These are phyloP conservation scores for Meloidogyne hapla DNA, from an alignment of 1,140 invertebrate genomes.

Conservation along the genomic window DNA sequence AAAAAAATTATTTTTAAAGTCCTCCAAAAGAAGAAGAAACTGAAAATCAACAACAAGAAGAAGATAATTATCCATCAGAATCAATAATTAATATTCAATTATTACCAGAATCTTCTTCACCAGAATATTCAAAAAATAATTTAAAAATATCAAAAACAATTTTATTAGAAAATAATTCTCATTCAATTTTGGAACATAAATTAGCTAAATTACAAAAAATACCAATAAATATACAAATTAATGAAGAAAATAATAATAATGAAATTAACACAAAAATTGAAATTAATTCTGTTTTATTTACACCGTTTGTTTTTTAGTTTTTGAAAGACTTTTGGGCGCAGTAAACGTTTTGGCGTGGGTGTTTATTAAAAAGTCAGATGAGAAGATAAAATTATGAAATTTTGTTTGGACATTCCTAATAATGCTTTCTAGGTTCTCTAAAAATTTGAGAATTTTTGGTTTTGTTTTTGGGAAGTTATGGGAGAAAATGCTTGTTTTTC, in stretches of 20 bases:
- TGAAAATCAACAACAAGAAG: background rate
- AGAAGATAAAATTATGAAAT: too few relatives aligned
- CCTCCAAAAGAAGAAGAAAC: background rate
- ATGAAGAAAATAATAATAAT: background rate
- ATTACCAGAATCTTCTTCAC: background rate
- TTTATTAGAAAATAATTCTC: constrained; percentile 11
- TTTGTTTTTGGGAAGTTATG: too few relatives aligned
- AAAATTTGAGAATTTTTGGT: too few relatives aligned
- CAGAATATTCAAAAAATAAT: background rate
- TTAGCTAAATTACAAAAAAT: constrained; percentile 14
- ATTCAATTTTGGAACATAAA: constrained; percentile 20
- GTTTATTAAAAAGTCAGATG: too few relatives aligned
- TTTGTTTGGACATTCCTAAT: too few relatives aligned
- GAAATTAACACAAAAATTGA: background rate
- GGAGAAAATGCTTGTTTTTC: too few relatives aligned
- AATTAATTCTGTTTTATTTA: background rate
- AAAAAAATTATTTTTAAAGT: background rate
- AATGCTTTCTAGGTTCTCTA: too few relatives aligned
- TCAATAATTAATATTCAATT: constrained; percentile 14
- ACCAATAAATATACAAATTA: constrained; percentile 7
- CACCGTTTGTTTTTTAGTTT: background rate
- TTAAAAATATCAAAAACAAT: background rate
- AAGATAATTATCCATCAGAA: background rate
- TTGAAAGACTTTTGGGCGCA: too few relatives aligned
- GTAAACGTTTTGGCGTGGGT: too few relatives aligned